Evolutionary conservation across 1,140 invertebrate species (phyloP).

Genomic region (Saccostrea cuccullata): DNA sequence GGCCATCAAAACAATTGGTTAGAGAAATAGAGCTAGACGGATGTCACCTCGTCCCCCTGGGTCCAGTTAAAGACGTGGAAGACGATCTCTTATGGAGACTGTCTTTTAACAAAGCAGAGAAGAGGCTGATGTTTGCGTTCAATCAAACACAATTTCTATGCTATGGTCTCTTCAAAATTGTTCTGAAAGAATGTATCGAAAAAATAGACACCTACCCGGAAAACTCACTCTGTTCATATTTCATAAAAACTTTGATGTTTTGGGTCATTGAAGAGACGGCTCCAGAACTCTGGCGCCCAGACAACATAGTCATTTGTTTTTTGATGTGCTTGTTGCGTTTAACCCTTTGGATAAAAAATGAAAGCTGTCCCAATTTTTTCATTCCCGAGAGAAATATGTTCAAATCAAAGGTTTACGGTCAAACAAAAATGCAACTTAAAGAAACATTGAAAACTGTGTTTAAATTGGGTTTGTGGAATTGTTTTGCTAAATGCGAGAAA

Average conservation of each 20-base stretch:
- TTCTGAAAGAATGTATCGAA: slow-evolving; percentile 38
- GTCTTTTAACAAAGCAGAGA: slow-evolving; percentile 41
- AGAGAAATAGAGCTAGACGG: slow-evolving; percentile 37
- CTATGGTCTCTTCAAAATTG: slow-evolving; percentile 45
- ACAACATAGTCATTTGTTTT: slow-evolving; percentile 19
- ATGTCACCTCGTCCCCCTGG: slow-evolving; percentile 35
- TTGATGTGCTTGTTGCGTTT: slow-evolving; percentile 37
- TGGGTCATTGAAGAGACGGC: slow-evolving; percentile 3
- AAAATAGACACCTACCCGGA: slow-evolving; percentile 1
- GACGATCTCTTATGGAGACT: slow-evolving; percentile 38
- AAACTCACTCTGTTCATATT: slow-evolving; percentile 48
- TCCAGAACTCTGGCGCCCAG: not conserved
- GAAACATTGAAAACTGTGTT: not conserved
- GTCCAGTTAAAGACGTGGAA: not conserved
- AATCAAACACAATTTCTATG: slow-evolving; percentile 45
- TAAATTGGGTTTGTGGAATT: not conserved
- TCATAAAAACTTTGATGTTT: slow-evolving; percentile 47
- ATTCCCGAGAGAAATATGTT: slow-evolving; percentile 45
- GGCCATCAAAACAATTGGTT: slow-evolving; percentile 17
- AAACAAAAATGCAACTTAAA: not conserved
- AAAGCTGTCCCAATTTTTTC: slow-evolving; percentile 41
- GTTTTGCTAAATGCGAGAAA: not conserved
- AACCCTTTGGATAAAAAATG: slow-evolving; percentile 19
- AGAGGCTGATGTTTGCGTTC: slow-evolving; percentile 37
- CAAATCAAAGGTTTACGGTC: not conserved